Base-by-base conservation (phyloP, 2,888 invertebrate genomes). In the Chymomyza caudatula region DNA sequence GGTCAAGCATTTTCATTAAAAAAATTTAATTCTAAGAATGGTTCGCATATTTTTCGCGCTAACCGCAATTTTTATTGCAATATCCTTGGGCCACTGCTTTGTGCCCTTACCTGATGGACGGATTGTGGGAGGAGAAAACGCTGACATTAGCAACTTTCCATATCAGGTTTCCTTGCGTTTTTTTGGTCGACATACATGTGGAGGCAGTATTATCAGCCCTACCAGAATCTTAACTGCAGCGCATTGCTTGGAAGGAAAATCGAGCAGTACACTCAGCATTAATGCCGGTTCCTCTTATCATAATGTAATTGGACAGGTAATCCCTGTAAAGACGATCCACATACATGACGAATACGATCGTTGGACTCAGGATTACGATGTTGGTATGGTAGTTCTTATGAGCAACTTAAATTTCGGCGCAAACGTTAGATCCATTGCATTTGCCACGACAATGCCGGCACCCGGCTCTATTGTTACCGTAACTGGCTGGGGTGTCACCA, bases 81-180 rank as follows among this genome's bases (percentile, higher is more conserved):
- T 15, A 2, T n/a, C 8, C 11, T 6, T 29, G 3, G 54, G 8
- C 1, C 11, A 11, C 11, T 29, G 11, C 29, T 2, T 1, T 29
- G 29, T 29, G 11, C 29, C 29, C 8, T 11, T 29, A 11, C 8
- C 29, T 6, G 53, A 54, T n/a, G 29, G 53, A 3, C 86, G 88
- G 58, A 91, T 92, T 65, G 91, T 92, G 1, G 91, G 91, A n/a
- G 92, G 92, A n/a, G 76, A 77, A 22, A 74, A 81, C 49, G 89
- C 88, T 2, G 74, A 87, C 4, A 91, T 92, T 54, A 67, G 77
- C 13, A 80, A 87, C 3, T 88, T 89, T 72, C 91, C 92, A 3
- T 91, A 90, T 68, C 91, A 91, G 82, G 89, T 91, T 0, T 91
- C 91, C 0, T 64, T 92, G 37, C 88, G 88, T 56, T 69, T 74